These are phyloP conservation scores for Pseudanteris insignis DNA, from an alignment of 2,888 invertebrate species.

Conservation along the genomic window DNA sequence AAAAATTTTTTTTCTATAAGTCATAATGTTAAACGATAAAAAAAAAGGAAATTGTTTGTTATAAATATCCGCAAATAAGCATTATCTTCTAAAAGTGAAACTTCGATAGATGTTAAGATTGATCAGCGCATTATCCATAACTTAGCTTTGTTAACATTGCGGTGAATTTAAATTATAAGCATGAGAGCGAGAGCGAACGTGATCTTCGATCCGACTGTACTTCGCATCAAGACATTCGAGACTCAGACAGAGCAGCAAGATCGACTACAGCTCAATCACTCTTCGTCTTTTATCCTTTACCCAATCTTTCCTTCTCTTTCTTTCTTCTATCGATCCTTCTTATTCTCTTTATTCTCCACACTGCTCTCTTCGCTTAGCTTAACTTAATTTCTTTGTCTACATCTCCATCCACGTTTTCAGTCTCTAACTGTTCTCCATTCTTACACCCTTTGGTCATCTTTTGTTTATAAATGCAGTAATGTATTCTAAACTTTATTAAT, in stretches of 20 bases:
- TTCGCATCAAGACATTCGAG: slow-evolving; percentile 63
- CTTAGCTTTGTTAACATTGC: slow-evolving; percentile 36
- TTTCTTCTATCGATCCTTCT: slow-evolving; percentile 24
- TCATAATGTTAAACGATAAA: too few species aligned
- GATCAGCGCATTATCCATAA: slow-evolving; percentile 32
- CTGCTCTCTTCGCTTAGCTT: slow-evolving; percentile 11
- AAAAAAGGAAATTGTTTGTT: too few species aligned
- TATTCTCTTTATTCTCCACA: slow-evolving; percentile 13
- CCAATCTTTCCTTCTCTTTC: slow-evolving; percentile 42
- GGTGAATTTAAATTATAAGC: slow-evolving; percentile 31
- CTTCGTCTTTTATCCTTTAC: slow-evolving; percentile 60
- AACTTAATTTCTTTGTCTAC: slow-evolving; percentile 30
- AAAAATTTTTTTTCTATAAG: too few species aligned
- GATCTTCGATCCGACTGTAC: slow-evolving; percentile 55
- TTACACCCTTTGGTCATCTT: too few species aligned
- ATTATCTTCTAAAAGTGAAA: too few species aligned
- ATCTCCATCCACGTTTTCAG: slow-evolving; percentile 24
- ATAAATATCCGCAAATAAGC: too few species aligned
- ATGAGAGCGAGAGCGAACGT: slow-evolving; percentile 55
- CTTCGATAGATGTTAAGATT: not conserved
- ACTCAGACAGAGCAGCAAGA: slow-evolving; percentile 62
- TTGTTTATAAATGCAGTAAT: too few species aligned
- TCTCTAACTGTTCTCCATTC: slow-evolving; percentile 22
- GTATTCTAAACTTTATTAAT: too few species aligned
- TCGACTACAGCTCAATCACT: slow-evolving; percentile 66